phyloP scores from a whole-genome alignment of 2,113 vertebrate species.

The Vicugna pacos region DNA sequence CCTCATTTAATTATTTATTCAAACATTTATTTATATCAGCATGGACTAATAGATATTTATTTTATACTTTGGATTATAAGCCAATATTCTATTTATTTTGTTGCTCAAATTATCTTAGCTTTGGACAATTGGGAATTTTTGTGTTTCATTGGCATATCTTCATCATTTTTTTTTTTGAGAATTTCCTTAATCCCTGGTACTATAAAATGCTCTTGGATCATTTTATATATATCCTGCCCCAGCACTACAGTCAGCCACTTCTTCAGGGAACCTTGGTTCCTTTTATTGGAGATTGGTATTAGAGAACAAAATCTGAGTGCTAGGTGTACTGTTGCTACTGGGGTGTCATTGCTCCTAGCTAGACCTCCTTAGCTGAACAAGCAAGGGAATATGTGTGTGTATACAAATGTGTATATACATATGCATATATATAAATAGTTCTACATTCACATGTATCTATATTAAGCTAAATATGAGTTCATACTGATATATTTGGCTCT shows the following conservation, averaged over 20 bases:
- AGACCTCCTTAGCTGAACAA: neutral
- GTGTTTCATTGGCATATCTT: neutral
- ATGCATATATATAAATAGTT: neutral
- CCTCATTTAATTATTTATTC: neutral
- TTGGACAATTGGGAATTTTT: neutral
- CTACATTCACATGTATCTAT: neutral
- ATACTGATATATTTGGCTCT: neutral
- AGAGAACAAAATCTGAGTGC: neutral
- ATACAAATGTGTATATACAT: neutral
- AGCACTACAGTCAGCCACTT: neutral
- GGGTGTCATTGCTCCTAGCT: neutral
- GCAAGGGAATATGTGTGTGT: neutral
- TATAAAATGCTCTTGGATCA: neutral
- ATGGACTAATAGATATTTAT: neutral
- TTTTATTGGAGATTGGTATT: neutral
- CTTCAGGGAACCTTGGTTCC: neutral
- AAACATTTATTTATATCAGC: neutral
- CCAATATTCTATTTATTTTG: neutral
- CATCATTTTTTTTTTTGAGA: neutral
- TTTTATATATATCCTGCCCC: neutral
- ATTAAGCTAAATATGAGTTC: neutral
- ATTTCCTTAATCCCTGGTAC: neutral
- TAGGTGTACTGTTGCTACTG: neutral
- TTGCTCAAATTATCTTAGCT: neutral
- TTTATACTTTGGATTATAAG: neutral